Evolutionary conservation across 2,113 vertebrate species (phyloP).

Genomic region (Syngnathus typhle): DNA sequence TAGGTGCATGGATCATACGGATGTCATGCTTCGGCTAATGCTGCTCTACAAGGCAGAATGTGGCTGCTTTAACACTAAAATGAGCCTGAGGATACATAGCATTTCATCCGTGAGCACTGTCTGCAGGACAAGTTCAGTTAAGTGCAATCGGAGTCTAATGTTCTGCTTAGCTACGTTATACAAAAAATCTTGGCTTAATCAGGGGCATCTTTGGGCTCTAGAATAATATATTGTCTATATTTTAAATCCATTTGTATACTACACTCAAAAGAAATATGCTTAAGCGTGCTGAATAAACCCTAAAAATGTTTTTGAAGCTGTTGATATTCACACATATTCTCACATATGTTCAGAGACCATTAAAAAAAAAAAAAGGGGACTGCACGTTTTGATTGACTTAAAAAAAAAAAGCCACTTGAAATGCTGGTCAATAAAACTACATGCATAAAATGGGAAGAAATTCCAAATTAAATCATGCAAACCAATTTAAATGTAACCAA

Average conservation of each 20-base stretch:
- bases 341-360: background rate
- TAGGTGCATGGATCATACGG: constrained; percentile 43
- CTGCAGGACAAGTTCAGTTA: constrained; percentile 9
- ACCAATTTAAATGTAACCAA: background rate
- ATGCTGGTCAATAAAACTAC: background rate
- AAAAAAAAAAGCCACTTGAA: background rate
- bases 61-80: constrained; percentile 47
- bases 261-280: background rate
- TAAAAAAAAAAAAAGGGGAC: background rate
- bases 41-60: constrained; percentile 47
- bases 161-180: background rate
- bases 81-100: constrained; percentile 55
- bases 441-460: background rate
- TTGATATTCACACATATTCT: background rate
- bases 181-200: background rate
- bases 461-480: background rate
- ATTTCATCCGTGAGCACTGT: constrained; percentile 48
- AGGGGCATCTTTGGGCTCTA: background rate
- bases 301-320: background rate
- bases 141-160: background rate
- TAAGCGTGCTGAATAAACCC: background rate
- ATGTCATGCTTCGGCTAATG: constrained; percentile 46
- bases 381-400: background rate
- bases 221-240: background rate
- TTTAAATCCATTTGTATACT: background rate